A percentile compares a stretch with the other conserved stretches of the same genome.
Evolutionary conservation across 2,113 vertebrate species (phyloP).

Genomic region (Meles meles): DNA sequence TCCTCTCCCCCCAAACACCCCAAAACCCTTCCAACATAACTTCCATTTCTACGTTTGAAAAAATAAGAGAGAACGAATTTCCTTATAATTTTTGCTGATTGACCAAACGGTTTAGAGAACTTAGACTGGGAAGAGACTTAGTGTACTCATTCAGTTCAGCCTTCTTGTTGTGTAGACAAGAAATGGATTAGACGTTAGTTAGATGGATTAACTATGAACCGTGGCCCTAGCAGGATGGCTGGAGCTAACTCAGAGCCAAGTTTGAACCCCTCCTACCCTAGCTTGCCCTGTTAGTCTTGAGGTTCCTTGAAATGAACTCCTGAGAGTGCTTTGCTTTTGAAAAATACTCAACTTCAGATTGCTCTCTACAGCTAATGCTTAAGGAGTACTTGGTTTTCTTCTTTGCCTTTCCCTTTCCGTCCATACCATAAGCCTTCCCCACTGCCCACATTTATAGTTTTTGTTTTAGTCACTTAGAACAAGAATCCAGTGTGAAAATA

Average conservation of each 20-base stretch:
- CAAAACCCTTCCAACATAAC: background rate
- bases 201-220: background rate
- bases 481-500: background rate
- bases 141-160: background rate
- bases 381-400: background rate
- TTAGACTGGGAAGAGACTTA: background rate
- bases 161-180: background rate
- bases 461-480: background rate
- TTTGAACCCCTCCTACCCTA: too few relatives aligned
- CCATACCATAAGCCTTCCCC: background rate
- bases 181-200: background rate
- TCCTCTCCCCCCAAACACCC: background rate
- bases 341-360: background rate
- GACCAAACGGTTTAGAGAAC: background rate
- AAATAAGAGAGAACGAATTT: background rate
- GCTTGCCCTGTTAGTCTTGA: background rate
- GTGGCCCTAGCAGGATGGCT: background rate
- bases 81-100: background rate
- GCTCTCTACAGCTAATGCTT: background rate
- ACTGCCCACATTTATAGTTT: background rate
- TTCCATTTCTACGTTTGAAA: background rate
- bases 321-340: background rate
- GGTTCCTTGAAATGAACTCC: background rate
- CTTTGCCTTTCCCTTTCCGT: accelerated
- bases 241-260: background rate